Conservation (phyloP, 2,888 invertebrate species). For the Eupithecia inturbata region DNA sequence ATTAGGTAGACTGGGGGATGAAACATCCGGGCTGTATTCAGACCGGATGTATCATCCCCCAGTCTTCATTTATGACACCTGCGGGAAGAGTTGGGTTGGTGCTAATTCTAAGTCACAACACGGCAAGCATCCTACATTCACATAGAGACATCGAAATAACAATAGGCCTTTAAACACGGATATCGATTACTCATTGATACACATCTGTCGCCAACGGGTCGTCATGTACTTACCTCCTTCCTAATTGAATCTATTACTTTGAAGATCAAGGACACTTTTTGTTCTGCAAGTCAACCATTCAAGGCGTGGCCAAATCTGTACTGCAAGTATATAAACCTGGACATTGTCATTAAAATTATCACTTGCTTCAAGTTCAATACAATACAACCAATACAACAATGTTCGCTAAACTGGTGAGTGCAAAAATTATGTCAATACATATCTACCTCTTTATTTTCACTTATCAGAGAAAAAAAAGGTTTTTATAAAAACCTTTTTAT, state of each 20-base stretch:
- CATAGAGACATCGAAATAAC: slow-evolving; percentile 16
- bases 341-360: slow-evolving; percentile 59
- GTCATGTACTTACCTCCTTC: slow-evolving; percentile 46
- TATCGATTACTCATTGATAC: slow-evolving; percentile 58
- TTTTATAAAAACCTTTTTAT: not conserved
- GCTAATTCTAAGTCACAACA: not conserved
- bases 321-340: slow-evolving; percentile 70
- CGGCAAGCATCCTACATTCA: not conserved
- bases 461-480: not conserved
- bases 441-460: not conserved
- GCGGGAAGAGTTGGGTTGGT: not conserved
- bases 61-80: not conserved
- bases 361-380: slow-evolving; percentile 70
- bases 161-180: slow-evolving; percentile 58
- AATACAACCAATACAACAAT: slow-evolving; percentile 66
- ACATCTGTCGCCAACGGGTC: slow-evolving; percentile 45
- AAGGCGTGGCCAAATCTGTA: slow-evolving; percentile 70
- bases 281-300: slow-evolving; percentile 58
- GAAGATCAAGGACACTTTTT: slow-evolving; percentile 83
- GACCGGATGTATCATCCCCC: too few species aligned
- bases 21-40: too few species aligned
- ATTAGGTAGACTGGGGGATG: too few species aligned
- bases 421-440: not conserved
- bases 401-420: slow-evolving; percentile 80
- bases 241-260: slow-evolving; percentile 64